A percentile compares a stretch with the other conserved stretches of the same genome.
These are phyloP conservation scores for Drosophila trapezifrons DNA, from an alignment of 1,140 invertebrate species.

Conservation along the genomic window DNA sequence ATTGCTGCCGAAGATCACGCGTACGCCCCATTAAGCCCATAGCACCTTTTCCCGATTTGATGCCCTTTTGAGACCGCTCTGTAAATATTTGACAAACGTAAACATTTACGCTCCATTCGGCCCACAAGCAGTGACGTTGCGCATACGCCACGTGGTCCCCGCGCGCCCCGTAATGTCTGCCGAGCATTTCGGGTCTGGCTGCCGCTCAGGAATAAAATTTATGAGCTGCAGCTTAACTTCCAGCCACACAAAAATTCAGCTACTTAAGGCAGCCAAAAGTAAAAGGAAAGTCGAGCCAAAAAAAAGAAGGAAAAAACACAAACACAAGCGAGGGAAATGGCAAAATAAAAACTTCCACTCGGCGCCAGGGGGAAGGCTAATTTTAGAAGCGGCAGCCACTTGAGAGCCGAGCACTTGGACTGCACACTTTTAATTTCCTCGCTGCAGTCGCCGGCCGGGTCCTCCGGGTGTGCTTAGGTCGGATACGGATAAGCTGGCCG, in stretches of 20 bases:
- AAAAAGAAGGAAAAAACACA: neutral
- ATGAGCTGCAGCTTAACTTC: constrained; percentile 65
- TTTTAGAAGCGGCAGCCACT: constrained; percentile 58
- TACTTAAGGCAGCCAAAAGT: constrained; percentile 39
- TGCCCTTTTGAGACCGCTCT: constrained; percentile 18
- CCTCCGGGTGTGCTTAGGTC: constrained; percentile 21
- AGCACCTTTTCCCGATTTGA: constrained; percentile 23
- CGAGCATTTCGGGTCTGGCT: neutral
- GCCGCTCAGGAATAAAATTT: constrained; percentile 57
- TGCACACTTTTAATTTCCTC: constrained; percentile 45
- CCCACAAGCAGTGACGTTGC: constrained; percentile 45
- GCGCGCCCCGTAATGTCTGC: neutral
- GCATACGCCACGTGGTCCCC: constrained; percentile 44
- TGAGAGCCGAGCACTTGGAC: constrained; percentile 41
- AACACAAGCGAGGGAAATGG: constrained; percentile 5
- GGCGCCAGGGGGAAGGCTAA: constrained; percentile 38
- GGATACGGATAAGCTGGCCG: constrained; percentile 25
- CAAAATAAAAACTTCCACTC: constrained; percentile 43
- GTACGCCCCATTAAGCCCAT: constrained; percentile 41
- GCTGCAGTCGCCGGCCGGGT: constrained; percentile 26
- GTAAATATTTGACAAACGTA: constrained; percentile 54
- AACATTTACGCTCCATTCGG: constrained; percentile 53
- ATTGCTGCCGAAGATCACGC: constrained; percentile 34
- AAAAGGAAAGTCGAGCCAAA: neutral
- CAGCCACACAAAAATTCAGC: constrained; percentile 46